These are phyloP conservation scores for Mormyrops attenuatus DNA, from an alignment of 2,797 vertebrate genomes.

Conservation along the genomic window DNA sequence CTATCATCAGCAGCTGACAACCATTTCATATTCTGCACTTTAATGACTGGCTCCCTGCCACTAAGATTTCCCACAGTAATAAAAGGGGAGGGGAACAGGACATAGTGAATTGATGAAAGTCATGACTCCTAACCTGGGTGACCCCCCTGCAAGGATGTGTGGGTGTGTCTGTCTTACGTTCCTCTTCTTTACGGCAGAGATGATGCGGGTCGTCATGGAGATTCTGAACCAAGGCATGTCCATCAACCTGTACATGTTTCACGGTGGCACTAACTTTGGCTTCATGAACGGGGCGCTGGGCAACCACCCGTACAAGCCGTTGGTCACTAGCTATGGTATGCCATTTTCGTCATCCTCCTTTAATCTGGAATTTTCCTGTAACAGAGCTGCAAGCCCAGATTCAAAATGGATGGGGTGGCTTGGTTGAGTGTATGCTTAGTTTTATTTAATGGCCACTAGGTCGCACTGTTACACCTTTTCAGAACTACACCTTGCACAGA, in stretches of 20 bases:
- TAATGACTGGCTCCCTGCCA: neutral
- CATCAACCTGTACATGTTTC: conserved; percentile 94
- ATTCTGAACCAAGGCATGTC: conserved; percentile 75
- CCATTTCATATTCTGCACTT: neutral
- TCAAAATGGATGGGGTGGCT: neutral
- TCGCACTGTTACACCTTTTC: neutral
- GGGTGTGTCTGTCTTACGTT: neutral
- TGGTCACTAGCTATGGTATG: conserved; percentile 86
- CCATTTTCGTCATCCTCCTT: no score
- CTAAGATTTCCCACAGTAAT: neutral
- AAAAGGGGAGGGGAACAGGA: neutral
- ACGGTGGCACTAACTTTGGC: conserved; percentile 91
- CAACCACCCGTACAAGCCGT: conserved; percentile 72
- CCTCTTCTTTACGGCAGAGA: conserved; percentile 43
- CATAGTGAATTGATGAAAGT: neutral
- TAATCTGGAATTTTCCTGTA: neutral
- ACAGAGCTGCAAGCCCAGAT: neutral
- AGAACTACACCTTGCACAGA: neutral
- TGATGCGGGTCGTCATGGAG: conserved; percentile 67
- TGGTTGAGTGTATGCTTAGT: neutral
- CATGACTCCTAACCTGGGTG: neutral
- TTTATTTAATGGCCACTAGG: neutral
- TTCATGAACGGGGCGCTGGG: conserved; percentile 81
- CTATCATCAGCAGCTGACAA: neutral
- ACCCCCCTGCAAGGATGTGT: neutral